Evolutionary conservation across 2,888 invertebrate genomes (phyloP), one percentile per base, ranked within the genome.

Genomic region (Xestobium rufovillosum): DNA sequence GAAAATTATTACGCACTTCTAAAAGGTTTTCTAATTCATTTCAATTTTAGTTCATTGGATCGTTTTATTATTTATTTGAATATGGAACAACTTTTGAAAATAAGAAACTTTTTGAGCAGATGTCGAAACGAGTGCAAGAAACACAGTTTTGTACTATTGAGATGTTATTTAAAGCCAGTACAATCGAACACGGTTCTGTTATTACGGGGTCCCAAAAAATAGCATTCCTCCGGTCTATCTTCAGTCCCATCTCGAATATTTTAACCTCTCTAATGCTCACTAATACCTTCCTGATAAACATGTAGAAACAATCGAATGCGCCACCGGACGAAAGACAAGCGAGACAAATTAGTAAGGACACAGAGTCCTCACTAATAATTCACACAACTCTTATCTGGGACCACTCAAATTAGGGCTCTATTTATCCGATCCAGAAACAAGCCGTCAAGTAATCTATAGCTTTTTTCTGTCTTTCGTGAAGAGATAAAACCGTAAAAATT

Each of bases 301-400:
- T 56, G 56, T 60, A 42, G 53, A 56, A 55, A 56, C 56, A 58
- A 56, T 58, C 52, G 52, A 48, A 50, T 52, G 56, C 56, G 61
- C 61, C 59, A 58, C 59, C 50, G 59, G 47, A 57, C 53, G 55
- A 61, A 60, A 57, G 59, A 55, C 52, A 50, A 57, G 47, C 58
- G 56, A 58, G 56, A 58, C 61, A 63, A 61, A 63, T 63, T 63
- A 63, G 62, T 60, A 55, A 59, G 53, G 59, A 61, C 62, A 60
- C 55, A 55, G 49, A 54, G 55, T 53, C 51, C 55, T 56, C 56
- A 52, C 52, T 53, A 56, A 62, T 62, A 62, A 61, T 60, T 62
- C 60, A 62, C 61, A 50, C 57, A 47, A 44, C 41, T 42, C 46
- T 49, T 50, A 50, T 51, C 51, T 48, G 46, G 36, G 44, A 44